A percentile compares a stretch with the other conserved stretches of the same genome.
phyloP scores from a whole-genome alignment of 2,797 vertebrate genomes.

The Thalassophryne amazonica region DNA sequence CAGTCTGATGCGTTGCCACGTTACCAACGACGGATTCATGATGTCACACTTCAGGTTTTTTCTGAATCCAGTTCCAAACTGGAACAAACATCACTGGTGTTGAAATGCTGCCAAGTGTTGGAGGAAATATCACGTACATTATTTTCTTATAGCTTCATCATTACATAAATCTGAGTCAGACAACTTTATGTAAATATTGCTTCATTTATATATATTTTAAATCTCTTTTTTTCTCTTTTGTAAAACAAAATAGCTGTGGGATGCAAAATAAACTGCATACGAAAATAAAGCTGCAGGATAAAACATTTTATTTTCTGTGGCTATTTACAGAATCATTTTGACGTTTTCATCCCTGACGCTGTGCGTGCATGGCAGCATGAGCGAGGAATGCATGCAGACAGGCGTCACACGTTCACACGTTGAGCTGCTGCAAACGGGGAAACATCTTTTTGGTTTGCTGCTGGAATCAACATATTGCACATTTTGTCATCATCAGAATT shows the following conservation, averaged over 20 bases:
- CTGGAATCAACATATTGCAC: slow-evolving; percentile 29
- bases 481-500: slow-evolving; percentile 3
- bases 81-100: too few species aligned
- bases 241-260: slow-evolving; percentile 70
- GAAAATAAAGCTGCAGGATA: slow-evolving; percentile 71
- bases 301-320: slow-evolving; percentile 45
- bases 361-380: too few species aligned
- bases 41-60: too few species aligned
- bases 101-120: too few species aligned
- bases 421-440: slow-evolving; percentile 9
- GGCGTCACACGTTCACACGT: too few species aligned
- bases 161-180: slow-evolving; percentile 21
- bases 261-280: slow-evolving; percentile 71
- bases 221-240: slow-evolving; percentile 50
- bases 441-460: slow-evolving; percentile 34
- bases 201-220: slow-evolving; percentile 51
- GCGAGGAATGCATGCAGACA: too few species aligned
- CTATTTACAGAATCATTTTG: slow-evolving; percentile 70
- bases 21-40: too few species aligned
- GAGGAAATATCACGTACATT: too few species aligned
- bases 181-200: slow-evolving; percentile 59
- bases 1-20: too few species aligned
- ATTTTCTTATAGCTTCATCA: slow-evolving; percentile 22
- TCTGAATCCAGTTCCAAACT: too few species aligned
- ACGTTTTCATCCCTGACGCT: too few species aligned